Evolutionary conservation across 2,797 vertebrate species (phyloP).

Genomic region (Heterohyrax brucei): DNA sequence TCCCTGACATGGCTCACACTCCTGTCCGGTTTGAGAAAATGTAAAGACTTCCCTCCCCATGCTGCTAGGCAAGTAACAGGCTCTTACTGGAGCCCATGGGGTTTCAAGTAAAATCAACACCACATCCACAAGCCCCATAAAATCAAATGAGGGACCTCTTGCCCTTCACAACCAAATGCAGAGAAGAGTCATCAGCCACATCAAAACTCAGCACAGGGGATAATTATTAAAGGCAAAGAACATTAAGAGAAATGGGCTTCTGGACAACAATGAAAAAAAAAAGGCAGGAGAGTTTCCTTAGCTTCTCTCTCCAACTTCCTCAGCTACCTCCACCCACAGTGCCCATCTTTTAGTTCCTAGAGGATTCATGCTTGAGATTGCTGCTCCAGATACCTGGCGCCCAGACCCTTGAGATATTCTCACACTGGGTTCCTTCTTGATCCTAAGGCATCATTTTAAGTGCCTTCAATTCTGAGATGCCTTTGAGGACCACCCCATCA

Average conservation of each 20-base stretch:
- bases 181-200: no score
- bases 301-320: neutral
- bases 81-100: neutral
- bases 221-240: rapidly evolving
- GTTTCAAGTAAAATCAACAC: conserved; percentile 20
- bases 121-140: neutral
- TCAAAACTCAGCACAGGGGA: neutral
- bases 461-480: neutral
- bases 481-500: rapidly evolving
- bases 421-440: neutral
- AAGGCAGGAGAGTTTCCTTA: rapidly evolving
- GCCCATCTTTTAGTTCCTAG: neutral
- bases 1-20: neutral
- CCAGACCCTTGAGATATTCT: rapidly evolving
- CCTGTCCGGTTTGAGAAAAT: neutral
- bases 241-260: rapidly evolving
- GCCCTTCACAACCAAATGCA: neutral
- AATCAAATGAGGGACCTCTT: neutral
- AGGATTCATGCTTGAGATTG: neutral
- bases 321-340: rapidly evolving
- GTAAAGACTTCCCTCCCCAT: conserved; percentile 33
- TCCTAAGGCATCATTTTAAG: neutral
- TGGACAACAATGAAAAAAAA: neutral
- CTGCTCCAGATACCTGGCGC: neutral
- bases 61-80: neutral